Conservation (phyloP, 2,888 invertebrate genomes). For the Caenorhabditis virilis region DNA sequence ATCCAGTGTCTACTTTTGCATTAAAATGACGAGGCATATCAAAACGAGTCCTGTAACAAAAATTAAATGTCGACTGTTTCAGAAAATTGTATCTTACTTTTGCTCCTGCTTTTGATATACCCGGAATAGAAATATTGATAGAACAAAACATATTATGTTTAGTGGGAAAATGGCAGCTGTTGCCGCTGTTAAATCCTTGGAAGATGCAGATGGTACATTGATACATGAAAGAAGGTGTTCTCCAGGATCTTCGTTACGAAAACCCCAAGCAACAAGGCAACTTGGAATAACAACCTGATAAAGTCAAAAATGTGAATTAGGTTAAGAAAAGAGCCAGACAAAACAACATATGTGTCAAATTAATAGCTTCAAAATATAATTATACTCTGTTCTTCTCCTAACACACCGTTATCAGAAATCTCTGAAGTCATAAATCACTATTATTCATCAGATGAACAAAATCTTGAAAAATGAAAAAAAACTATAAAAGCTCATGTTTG, state of each 20-base stretch:
- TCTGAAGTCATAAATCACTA: too few relatives aligned
- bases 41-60: slow-evolving; percentile 36
- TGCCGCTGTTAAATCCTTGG: slow-evolving; percentile 8
- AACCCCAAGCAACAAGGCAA: slow-evolving; percentile 15
- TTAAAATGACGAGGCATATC: slow-evolving; percentile 34
- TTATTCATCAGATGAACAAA: too few relatives aligned
- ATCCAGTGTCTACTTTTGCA: slow-evolving; percentile 29
- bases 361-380: too few relatives aligned
- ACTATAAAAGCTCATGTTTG: too few relatives aligned
- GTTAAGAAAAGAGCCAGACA: too few relatives aligned
- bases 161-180: slow-evolving; percentile 26
- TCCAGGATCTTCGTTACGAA: slow-evolving; percentile 25
- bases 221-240: slow-evolving; percentile 29
- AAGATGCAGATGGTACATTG: slow-evolving; percentile 21
- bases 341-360: too few relatives aligned
- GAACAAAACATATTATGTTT: slow-evolving; percentile 32
- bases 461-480: too few relatives aligned
- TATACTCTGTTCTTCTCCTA: too few relatives aligned
- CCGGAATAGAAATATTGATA: slow-evolving; percentile 24
- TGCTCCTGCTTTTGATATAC: slow-evolving; percentile 17
- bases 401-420: too few relatives aligned
- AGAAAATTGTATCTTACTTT: slow-evolving; percentile 18
- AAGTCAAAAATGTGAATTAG: too few relatives aligned
- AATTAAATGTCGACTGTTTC: too few relatives aligned
- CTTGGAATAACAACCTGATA: slow-evolving; percentile 12